Evolutionary conservation across 2,113 vertebrate species (phyloP).

Genomic region (Amazona vittata): DNA sequence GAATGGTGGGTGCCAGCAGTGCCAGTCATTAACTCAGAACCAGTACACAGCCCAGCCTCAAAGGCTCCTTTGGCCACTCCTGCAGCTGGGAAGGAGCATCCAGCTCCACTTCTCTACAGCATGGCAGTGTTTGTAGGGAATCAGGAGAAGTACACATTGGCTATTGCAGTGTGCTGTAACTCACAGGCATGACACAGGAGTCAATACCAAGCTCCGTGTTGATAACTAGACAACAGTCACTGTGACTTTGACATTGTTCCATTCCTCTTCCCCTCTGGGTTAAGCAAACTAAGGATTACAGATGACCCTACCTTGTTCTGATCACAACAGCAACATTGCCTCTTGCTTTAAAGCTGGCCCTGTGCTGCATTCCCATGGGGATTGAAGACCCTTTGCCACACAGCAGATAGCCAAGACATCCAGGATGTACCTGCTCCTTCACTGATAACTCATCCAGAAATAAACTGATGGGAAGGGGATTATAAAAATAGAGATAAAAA

Average conservation of each 20-base stretch:
- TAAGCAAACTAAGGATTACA: background rate
- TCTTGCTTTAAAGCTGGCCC: background rate
- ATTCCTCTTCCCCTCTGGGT: background rate
- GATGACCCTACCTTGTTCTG: background rate
- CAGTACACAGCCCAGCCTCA: background rate
- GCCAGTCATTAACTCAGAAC: background rate
- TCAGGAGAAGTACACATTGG: accelerated
- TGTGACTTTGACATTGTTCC: accelerated
- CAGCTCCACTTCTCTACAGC: accelerated
- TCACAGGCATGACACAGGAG: background rate
- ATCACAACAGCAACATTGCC: accelerated
- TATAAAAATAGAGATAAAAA: background rate
- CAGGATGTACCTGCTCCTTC: background rate
- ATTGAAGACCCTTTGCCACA: accelerated
- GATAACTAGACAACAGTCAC: too few relatives aligned
- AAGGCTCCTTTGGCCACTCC: background rate
- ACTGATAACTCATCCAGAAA: background rate
- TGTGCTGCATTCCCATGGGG: accelerated
- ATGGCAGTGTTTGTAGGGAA: background rate
- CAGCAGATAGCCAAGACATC: background rate
- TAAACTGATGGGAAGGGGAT: background rate
- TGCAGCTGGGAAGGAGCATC: background rate
- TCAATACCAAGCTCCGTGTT: accelerated
- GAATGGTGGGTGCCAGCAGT: accelerated
- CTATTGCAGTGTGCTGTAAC: accelerated